Conservation (phyloP, 2,888 invertebrate species). For the Anodontia alba region DNA sequence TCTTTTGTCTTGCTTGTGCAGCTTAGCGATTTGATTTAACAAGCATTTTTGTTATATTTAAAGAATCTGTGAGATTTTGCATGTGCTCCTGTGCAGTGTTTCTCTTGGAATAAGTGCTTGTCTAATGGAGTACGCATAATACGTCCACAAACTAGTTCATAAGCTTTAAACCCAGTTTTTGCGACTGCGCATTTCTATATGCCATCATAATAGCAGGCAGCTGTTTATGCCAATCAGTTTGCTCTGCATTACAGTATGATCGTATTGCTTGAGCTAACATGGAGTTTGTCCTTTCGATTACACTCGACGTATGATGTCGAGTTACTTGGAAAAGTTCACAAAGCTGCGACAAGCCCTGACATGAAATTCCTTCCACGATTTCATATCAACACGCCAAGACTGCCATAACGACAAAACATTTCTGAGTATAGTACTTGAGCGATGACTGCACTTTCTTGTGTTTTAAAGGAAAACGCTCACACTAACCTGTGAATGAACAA, state of each 20-base stretch:
- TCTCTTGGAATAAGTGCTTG: constrained; percentile 27
- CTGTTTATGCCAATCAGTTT: constrained; percentile 43
- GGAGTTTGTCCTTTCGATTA: constrained; percentile 47
- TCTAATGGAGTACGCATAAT: constrained; percentile 35
- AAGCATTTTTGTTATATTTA: constrained; percentile 27
- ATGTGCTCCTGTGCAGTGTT: constrained; percentile 27
- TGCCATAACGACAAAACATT: constrained; percentile 60
- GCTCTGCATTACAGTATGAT: constrained; percentile 46
- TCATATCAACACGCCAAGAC: constrained; percentile 43
- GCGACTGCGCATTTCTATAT: constrained; percentile 46
- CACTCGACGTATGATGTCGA: constrained; percentile 48
- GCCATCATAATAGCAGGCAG: constrained; percentile 53
- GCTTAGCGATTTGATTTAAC: constrained; percentile 16
- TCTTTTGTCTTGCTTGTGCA: constrained; percentile 34
- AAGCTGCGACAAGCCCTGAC: constrained; percentile 50
- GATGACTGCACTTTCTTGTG: constrained; percentile 48
- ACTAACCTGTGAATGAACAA: constrained; percentile 35
- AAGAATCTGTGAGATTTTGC: not conserved
- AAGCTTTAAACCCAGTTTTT: constrained; percentile 35
- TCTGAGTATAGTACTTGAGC: constrained; percentile 50
- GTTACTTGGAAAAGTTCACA: constrained; percentile 60
- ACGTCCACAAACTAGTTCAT: constrained; percentile 34
- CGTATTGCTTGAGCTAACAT: constrained; percentile 50
- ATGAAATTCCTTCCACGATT: constrained; percentile 57
- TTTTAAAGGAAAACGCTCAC: constrained; percentile 22